phyloP scores from a whole-genome alignment of 2,113 vertebrate species.

The Nanorana parkeri region DNA sequence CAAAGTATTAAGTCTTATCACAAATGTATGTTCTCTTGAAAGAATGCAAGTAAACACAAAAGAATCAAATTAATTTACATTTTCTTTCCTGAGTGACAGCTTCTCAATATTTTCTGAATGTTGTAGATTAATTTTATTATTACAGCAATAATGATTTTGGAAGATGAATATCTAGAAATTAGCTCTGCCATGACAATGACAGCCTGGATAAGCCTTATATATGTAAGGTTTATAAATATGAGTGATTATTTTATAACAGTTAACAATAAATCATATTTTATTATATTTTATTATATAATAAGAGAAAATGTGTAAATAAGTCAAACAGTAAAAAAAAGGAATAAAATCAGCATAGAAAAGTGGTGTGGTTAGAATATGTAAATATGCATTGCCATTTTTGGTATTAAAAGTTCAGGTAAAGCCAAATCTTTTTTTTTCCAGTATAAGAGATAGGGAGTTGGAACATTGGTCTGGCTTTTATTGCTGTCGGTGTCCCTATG shows the following conservation, averaged over 20 bases:
- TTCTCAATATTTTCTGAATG: slow-evolving; percentile 42
- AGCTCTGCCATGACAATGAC: slow-evolving; percentile 1
- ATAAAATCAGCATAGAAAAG: not conserved
- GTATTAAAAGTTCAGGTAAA: too few species aligned
- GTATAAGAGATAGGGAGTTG: too few species aligned
- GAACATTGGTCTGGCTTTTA: too few species aligned
- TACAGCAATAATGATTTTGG: slow-evolving; percentile 1
- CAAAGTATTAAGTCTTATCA: slow-evolving; percentile 46
- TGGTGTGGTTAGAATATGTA: not conserved
- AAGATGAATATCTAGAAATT: slow-evolving; percentile 28
- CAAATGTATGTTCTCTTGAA: slow-evolving; percentile 40
- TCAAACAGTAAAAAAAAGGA: not conserved
- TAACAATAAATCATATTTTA: too few species aligned
- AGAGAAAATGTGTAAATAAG: not conserved
- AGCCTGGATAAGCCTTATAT: not conserved
- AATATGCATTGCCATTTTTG: not conserved
- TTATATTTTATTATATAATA: too few species aligned
- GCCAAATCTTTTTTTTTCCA: too few species aligned
- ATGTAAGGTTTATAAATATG: not conserved
- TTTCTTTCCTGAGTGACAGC: slow-evolving; percentile 14
- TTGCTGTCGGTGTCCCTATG: too few species aligned
- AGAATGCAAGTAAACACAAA: slow-evolving; percentile 38
- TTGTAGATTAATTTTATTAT: slow-evolving; percentile 41
- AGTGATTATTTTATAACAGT: too few species aligned
- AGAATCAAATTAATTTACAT: slow-evolving; percentile 37